A percentile compares a stretch with the other conserved stretches of the same genome.
Evolutionary conservation across 2,113 vertebrate genomes (phyloP).

Genomic region (Opisthocomus hoazin): DNA sequence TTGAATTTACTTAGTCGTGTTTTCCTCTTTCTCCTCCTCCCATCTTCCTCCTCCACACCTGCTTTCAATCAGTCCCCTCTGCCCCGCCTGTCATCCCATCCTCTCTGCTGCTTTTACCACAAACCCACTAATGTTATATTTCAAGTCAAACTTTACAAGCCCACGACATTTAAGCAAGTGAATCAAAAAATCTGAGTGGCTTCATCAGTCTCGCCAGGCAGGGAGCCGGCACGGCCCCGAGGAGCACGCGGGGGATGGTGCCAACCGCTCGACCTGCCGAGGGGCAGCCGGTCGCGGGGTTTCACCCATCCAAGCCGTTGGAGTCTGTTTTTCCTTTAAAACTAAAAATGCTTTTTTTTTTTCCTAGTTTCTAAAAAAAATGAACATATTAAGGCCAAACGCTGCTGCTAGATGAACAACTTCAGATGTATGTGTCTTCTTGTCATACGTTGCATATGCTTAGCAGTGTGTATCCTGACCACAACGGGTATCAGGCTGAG

Average conservation of each 20-base stretch:
- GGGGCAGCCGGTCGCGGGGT: rapidly evolving
- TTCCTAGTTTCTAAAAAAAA: background rate
- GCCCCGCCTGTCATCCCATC: conserved; percentile 51
- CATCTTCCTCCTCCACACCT: conserved; percentile 57
- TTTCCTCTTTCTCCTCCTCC: conserved; percentile 49
- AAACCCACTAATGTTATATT: conserved; percentile 57
- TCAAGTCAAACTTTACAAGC: conserved; percentile 50
- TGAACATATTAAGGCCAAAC: background rate
- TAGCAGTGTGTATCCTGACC: background rate
- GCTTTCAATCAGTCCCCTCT: conserved; percentile 62
- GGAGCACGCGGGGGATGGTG: background rate
- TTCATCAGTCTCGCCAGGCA: background rate
- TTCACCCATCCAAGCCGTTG: background rate
- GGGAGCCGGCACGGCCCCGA: background rate
- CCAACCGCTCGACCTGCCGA: background rate
- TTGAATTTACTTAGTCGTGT: conserved; percentile 50
- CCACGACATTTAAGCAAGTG: conserved; percentile 13
- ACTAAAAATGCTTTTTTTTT: background rate
- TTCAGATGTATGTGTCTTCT: background rate
- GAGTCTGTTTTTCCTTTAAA: background rate
- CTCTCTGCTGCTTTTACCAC: conserved; percentile 55
- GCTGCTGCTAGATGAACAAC: conserved; percentile 49
- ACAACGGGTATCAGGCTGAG: background rate
- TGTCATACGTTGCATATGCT: background rate
- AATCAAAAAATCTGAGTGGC: background rate